Conservation (phyloP, 2,888 invertebrate genomes). For the Escarpia spicata region DNA sequence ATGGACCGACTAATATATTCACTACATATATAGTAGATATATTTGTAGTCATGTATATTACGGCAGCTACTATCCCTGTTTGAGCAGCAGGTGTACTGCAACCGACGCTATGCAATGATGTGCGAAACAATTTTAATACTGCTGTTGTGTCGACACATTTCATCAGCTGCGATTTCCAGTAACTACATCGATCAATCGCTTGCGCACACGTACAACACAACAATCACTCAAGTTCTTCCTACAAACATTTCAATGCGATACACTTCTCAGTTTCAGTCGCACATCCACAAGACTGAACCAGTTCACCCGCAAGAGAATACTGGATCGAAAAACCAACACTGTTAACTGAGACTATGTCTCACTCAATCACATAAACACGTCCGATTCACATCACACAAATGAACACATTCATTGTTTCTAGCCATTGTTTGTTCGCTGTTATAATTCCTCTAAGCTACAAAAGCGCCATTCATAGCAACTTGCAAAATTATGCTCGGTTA, state of each 20-base stretch:
- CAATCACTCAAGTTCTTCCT: not conserved
- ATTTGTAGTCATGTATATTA: no score
- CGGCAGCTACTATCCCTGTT: not conserved
- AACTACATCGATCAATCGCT: not conserved
- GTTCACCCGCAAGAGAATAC: no score
- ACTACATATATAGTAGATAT: no score
- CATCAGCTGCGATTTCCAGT: not conserved
- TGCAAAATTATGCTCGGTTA: not conserved
- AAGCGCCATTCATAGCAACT: constrained; percentile 8
- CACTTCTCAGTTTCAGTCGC: not conserved
- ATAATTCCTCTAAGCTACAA: not conserved
- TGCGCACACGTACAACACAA: not conserved
- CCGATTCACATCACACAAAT: not conserved
- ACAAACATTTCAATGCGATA: not conserved
- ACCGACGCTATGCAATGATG: not conserved
- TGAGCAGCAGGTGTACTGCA: not conserved
- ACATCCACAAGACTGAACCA: not conserved
- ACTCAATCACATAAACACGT: not conserved
- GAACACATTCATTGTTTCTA: not conserved
- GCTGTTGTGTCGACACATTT: no score
- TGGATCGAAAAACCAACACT: not conserved
- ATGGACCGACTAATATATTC: no score
- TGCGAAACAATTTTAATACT: not conserved
- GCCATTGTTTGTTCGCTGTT: not conserved
- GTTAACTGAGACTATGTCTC: not conserved